Evolutionary conservation across 2,797 vertebrate genomes (phyloP), one percentile per base, ranked within the genome.

Genomic region (Bradypodion ventrale): DNA sequence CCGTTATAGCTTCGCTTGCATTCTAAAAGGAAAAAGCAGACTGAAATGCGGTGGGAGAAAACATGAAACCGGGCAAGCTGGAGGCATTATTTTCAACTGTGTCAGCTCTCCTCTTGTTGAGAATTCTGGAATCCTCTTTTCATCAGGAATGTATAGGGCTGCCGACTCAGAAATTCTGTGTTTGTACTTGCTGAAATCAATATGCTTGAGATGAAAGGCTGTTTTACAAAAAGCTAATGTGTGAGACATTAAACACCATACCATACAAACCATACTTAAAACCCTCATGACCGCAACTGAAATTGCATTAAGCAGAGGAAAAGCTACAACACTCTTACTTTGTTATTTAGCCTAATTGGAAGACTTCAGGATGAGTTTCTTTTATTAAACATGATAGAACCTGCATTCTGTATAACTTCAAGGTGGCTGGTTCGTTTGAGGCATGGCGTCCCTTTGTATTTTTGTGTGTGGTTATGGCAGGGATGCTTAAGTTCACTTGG

Each of bases 211-310:
- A 83, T 79, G 83, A 93, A 88, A 93, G 85, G 74, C 83, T 91
- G 82, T 90, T 80, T 65, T 93, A 56, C 93, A 70, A 90, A 93
- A 86, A 89, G 79, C 60, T 93, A 93, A 90, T 62, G 85, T 90
- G 87, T 89, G 89, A 91, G 90, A 90, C 85, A 89, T 92, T 94
- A 93, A 94, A 91, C 91, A 83, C 75, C 85, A 80, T 89, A 85
- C 80, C 75, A 63, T 85, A 87, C 78, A 90, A 94, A 91, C 88
- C 80, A 83, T 87, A 80, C 46, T 87, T 82, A 92, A 56, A 56
- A 88, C 82, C 62, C 90, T 32, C 80, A 79, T 81, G 56, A 85
- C 83, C 87, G 27, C 1, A 63, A 89, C 92, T 92, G 69, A 87
- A 46, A 87, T 86, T 0, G 65, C 82, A 90, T 92, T 85, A 94